Evolutionary conservation across 92 coral and sea anemone genomes (phyloP), one percentile per base, ranked within the genome.

Genomic region (Diadumene lineata): DNA sequence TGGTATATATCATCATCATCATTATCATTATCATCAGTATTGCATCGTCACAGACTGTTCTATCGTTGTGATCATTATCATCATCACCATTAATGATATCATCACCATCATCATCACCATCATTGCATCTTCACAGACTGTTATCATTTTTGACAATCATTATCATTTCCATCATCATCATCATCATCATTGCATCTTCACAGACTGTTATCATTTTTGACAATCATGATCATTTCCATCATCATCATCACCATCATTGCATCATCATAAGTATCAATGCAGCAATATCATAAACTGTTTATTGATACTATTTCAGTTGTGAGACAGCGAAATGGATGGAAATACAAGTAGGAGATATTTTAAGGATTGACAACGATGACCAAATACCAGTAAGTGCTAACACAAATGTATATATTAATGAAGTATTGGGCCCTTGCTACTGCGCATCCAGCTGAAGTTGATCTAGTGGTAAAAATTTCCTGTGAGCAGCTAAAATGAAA

Each of bases 351-450:
- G 99, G 99, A 17, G 96, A 96, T 28, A 79, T 96, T 50, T 63
- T 96, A 18, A 86, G 88, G 56, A 63, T 96, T 44, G 82, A 96
- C 50, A 90, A 82, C 75, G 84, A 96, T 79, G 91, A 96, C 0
- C 99, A 96, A 82, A 87, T 96, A 18, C 99, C 99, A 30, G 99
- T 96, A 82, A 78, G 99, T 87, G n/a, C n/a, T n/a, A 32, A 10
- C 31, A 58, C 17, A 58, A 22, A 22, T 22, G 30, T 3, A 10
- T 9, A 58, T 4, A 26, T 26, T 58, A 53, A 4, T 21, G 24
- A n/a, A n/a, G n/a, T n/a, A n/a, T n/a, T n/a, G n/a, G n/a, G n/a
- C n/a, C n/a, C n/a, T n/a, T n/a, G n/a, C n/a, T n/a, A n/a, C n/a
- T n/a, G n/a, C n/a, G n/a, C n/a, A n/a, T n/a, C n/a, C n/a, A n/a